Percentiles rank a stretch among this genome's conserved stretches.
Evolutionary conservation across 2,797 vertebrate species (phyloP).

Genomic region (Epinephelus awoara): DNA sequence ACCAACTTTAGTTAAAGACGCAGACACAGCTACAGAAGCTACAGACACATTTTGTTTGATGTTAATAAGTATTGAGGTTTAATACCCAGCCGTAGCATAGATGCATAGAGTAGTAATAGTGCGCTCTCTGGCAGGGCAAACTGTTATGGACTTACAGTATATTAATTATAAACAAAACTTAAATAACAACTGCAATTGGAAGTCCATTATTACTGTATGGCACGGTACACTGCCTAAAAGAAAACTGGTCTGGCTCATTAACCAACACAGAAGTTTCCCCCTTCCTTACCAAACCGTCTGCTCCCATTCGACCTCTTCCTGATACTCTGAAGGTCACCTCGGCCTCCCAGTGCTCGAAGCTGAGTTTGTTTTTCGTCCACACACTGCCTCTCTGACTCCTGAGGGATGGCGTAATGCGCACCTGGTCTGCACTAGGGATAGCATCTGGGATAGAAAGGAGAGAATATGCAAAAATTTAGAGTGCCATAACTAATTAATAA

Average conservation of each 20-base stretch:
- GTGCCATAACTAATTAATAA: not conserved
- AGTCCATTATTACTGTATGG: not conserved
- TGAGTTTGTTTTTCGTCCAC: conserved; percentile 92
- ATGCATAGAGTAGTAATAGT: too few relatives aligned
- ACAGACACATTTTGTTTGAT: too few relatives aligned
- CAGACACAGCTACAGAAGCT: too few relatives aligned
- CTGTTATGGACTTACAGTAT: too few relatives aligned
- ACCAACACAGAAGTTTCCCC: not conserved
- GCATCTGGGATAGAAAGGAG: conserved; percentile 87
- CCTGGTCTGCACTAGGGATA: conserved; percentile 95
- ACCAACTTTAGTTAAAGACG: too few relatives aligned
- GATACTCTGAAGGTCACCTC: conserved; percentile 97
- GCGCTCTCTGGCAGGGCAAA: too few relatives aligned
- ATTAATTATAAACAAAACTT: too few relatives aligned
- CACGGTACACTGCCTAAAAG: not conserved
- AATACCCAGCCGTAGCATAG: too few relatives aligned
- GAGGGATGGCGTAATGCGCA: conserved; percentile 95
- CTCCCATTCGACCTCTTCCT: conserved; percentile 94
- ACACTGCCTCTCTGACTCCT: conserved; percentile 94
- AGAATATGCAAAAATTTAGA: not conserved
- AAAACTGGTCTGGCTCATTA: not conserved
- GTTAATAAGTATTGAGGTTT: too few relatives aligned
- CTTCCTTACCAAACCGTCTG: conserved; percentile 93
- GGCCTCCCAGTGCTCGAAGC: conserved; percentile 93
- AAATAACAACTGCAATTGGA: too few relatives aligned